Base-by-base conservation (phyloP, 2,113 vertebrate species). In the Ceratotherium simum region DNA sequence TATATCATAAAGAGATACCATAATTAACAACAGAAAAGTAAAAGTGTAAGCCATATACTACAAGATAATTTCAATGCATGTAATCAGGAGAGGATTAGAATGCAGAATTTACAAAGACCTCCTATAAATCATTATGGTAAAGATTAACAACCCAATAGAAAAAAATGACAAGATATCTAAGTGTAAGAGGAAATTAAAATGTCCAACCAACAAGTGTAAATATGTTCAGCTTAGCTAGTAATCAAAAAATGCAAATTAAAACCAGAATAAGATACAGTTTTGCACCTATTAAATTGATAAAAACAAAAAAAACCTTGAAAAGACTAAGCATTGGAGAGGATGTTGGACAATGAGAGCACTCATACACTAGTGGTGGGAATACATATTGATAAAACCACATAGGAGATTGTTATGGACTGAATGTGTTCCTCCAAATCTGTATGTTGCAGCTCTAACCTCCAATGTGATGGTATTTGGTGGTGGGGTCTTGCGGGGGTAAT, bases 201-300 rank as follows among this genome's bases (percentile, higher is more conserved):
- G 33, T 25, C 85, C 85, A 90, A 73, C 14, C 56, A 79, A 33
- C 14, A 82, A 69, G 14, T 58, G 16, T 95, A 92, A 89, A 75
- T 93, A 58, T 39, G 16, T 58, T 78, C 25, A 73, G 16, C 11
- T 33, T 67, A 80, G 84, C 17, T 79, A n/a, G 11, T 80, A 92
- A 90, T 89, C 56, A 94, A 73, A 81, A 58, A 67, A 67, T 95
- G 39, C 21, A 90, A 69, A 76, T 84, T 90, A 75, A 46, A 95
- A 90, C 31, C 48, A 84, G 48, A 95, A 69, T 75, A 39, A 18
- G 17, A n/a, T 75, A 86, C 1, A 86, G 36, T 70, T 87, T 91
- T 79, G 10, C 5, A 92, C 8, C 36, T 80, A 48, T 33, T 65
- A 72, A n/a, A 65, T 79, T 31, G 11, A 33, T 48, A 90, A 72